These are phyloP conservation scores for Monoplex corrugatus DNA, from an alignment of 2,888 invertebrate species.

Conservation along the genomic window DNA sequence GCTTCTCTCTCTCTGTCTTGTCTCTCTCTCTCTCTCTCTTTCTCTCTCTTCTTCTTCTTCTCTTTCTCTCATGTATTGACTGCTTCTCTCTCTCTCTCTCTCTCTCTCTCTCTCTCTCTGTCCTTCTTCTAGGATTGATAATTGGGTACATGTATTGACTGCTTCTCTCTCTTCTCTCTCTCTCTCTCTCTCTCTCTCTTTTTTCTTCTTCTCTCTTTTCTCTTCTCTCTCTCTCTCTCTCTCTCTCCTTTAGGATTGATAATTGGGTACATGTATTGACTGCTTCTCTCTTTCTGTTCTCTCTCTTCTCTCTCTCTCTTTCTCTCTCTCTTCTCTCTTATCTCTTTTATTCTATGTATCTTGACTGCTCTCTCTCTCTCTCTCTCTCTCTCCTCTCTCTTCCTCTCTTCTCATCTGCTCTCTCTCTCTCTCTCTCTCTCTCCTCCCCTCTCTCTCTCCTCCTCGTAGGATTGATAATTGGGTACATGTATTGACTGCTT, in stretches of 20 bases:
- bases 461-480: too few relatives aligned
- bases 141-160: neutral
- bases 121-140: neutral
- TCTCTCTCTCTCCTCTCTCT: neutral
- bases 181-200: neutral
- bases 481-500: too few relatives aligned
- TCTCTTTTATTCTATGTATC: neutral
- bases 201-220: neutral
- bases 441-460: neutral
- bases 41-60: neutral
- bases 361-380: neutral
- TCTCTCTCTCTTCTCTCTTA: neutral
- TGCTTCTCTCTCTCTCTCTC: constrained; percentile 25
- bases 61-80: too few relatives aligned
- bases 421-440: constrained; percentile 16
- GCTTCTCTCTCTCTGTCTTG: neutral
- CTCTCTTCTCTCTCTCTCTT: neutral
- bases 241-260: too few relatives aligned
- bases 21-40: neutral
- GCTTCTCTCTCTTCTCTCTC: neutral
- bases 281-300: too few relatives aligned
- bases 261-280: neutral
- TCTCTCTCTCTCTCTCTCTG: neutral
- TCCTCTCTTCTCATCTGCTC: neutral
- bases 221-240: neutral